These are phyloP conservation scores for Vespertilio murinus DNA, from an alignment of 2,797 vertebrate species.

Conservation along the genomic window DNA sequence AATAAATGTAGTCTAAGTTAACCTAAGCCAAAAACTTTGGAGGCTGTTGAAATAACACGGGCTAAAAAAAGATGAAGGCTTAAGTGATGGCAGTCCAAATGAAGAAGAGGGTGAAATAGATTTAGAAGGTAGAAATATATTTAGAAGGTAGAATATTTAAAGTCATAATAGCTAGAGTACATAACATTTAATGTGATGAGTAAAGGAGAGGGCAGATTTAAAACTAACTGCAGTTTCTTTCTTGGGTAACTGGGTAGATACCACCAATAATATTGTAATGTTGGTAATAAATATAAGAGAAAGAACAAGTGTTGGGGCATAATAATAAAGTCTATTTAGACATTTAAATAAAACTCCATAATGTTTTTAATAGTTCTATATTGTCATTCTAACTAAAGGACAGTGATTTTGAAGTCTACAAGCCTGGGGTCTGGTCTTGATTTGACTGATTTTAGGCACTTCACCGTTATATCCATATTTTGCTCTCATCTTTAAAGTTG, in stretches of 20 bases:
- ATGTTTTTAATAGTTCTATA: neutral
- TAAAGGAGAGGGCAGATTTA: neutral
- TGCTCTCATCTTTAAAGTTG: neutral
- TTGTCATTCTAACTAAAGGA: constrained; percentile 7
- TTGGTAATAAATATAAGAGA: neutral
- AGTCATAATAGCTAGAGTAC: neutral
- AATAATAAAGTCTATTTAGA: neutral
- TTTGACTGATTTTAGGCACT: neutral
- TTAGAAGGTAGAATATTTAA: neutral
- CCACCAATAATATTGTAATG: neutral
- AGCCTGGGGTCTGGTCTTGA: neutral
- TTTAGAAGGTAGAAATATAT: neutral
- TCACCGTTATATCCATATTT: neutral
- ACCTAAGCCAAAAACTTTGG: neutral
- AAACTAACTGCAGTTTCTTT: constrained; percentile 1
- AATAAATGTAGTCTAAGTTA: neutral
- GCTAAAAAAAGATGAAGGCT: neutral
- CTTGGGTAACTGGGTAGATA: neutral
- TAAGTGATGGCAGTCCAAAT: neutral
- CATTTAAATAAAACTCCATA: constrained; percentile 10
- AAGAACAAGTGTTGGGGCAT: neutral
- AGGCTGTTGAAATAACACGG: constrained; percentile 27
- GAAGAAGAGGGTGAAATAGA: neutral
- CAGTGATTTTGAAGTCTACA: neutral
- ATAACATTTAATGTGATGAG: neutral